Evolutionary conservation across 2,888 invertebrate species (phyloP).

Genomic region (Imbricaverruca yamaguchii): DNA sequence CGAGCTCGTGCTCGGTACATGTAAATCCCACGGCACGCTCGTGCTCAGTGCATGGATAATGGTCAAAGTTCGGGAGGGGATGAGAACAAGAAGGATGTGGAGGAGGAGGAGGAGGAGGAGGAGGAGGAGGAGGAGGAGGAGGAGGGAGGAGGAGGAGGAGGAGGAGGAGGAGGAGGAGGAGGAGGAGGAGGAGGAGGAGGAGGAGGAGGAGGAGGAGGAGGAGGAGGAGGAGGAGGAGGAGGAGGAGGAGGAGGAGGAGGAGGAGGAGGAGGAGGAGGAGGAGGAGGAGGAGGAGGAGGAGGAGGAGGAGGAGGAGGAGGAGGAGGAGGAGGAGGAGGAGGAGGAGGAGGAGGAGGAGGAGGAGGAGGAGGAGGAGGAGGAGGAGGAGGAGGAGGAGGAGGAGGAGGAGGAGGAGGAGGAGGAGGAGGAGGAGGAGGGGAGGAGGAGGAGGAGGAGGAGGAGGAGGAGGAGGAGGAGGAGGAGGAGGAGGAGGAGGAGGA

Average conservation of each 20-base stretch:
- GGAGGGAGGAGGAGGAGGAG: neutral
- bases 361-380: too few relatives aligned
- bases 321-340: neutral
- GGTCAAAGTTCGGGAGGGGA: too few relatives aligned
- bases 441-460: neutral
- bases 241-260: too few relatives aligned
- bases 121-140: neutral
- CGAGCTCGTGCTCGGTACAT: too few relatives aligned
- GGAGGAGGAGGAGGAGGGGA: neutral
- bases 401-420: neutral
- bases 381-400: neutral
- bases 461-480: neutral
- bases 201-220: neutral
- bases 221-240: neutral
- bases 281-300: neutral
- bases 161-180: neutral
- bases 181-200: neutral
- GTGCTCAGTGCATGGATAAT: too few relatives aligned
- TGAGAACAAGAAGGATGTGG: neutral
- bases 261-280: neutral
- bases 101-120: neutral
- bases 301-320: neutral
- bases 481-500: neutral
- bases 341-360: neutral
- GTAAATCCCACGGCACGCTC: too few relatives aligned